Evolutionary conservation across 2,888 invertebrate species (phyloP).

Genomic region (Clanis bilineata): DNA sequence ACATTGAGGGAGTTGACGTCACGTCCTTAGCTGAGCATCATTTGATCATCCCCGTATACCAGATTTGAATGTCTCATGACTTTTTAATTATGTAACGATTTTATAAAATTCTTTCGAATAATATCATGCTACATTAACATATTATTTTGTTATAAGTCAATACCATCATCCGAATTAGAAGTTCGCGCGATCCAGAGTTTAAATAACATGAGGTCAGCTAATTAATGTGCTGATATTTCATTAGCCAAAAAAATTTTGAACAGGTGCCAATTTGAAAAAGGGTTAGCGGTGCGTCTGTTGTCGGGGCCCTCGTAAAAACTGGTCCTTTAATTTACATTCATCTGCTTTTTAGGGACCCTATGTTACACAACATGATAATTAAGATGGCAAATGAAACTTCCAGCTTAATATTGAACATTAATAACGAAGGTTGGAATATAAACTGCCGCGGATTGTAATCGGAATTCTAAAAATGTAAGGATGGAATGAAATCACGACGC

Average conservation of each 20-base stretch:
- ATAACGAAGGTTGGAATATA: slow-evolving; percentile 27
- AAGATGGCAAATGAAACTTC: not conserved
- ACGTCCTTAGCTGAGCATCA: no score
- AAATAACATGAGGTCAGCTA: slow-evolving; percentile 45
- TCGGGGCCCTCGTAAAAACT: slow-evolving; percentile 24
- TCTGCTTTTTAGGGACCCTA: slow-evolving; percentile 20
- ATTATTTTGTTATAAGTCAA: no score
- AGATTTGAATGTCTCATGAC: no score
- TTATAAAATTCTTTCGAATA: no score
- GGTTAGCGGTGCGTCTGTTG: slow-evolving; percentile 26
- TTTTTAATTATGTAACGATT: no score
- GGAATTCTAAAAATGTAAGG: slow-evolving; percentile 60
- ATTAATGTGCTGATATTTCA: slow-evolving; percentile 34
- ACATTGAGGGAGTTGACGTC: no score
- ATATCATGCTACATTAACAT: no score
- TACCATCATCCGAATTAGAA: not conserved
- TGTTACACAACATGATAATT: not conserved
- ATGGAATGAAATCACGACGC: slow-evolving; percentile 52
- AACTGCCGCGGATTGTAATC: slow-evolving; percentile 28
- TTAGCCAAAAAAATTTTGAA: slow-evolving; percentile 37
- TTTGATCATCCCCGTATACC: no score
- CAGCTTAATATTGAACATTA: slow-evolving; percentile 11
- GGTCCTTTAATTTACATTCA: slow-evolving; percentile 28
- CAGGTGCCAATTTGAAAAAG: slow-evolving; percentile 39
- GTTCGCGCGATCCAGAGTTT: slow-evolving; percentile 27